Conservation (phyloP, 2,797 vertebrate genomes). For the Lithobates pipiens region DNA sequence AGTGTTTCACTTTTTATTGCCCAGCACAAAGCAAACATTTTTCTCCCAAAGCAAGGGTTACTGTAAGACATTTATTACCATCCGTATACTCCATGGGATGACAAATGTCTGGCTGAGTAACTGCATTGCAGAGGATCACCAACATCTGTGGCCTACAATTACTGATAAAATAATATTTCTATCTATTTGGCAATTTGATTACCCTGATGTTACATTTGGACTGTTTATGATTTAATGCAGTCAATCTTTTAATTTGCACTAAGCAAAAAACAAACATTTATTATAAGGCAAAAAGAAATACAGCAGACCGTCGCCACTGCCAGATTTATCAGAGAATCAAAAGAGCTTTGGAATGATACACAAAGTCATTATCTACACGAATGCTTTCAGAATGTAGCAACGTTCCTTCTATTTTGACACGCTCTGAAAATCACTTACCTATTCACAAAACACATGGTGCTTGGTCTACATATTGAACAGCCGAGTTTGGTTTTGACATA, state of each 20-base stretch:
- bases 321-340: constrained; percentile 1
- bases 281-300: constrained; percentile 20
- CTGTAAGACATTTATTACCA: constrained; percentile 50
- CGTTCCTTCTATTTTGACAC: not conserved
- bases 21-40: constrained; percentile 40
- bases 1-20: constrained; percentile 35
- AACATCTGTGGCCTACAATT: constrained; percentile 39
- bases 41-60: constrained; percentile 50
- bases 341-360: constrained; percentile 3
- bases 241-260: constrained; percentile 41
- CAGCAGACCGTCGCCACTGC: not conserved
- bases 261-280: constrained; percentile 14
- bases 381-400: not conserved
- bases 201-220: constrained; percentile 28
- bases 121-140: constrained; percentile 48
- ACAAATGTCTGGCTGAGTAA: constrained; percentile 45
- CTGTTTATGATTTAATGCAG: constrained; percentile 26
- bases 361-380: not conserved
- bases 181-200: constrained; percentile 44
- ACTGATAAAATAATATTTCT: constrained; percentile 43
- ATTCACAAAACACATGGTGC: not conserved
- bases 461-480: too few relatives aligned
- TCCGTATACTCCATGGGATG: constrained; percentile 26
- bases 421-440: not conserved
- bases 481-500: too few relatives aligned